A percentile compares a stretch with the other conserved stretches of the same genome.
Evolutionary conservation across 2,113 vertebrate genomes (phyloP).

Genomic region (Neoarius graeffei): DNA sequence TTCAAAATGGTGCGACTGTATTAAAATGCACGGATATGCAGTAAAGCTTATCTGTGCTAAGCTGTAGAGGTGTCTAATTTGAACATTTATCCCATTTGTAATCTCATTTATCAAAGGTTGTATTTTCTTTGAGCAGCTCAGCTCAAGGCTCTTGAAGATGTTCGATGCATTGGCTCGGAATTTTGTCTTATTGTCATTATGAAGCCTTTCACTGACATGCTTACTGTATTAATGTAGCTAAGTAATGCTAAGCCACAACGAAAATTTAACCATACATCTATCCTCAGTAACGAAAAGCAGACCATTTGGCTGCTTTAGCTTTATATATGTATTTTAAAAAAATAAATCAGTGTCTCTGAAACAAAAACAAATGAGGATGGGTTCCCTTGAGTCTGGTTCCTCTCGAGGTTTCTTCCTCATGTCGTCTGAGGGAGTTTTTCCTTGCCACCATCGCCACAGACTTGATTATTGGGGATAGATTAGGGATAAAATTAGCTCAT

Average conservation of each 20-base stretch:
- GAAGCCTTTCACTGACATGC: background rate
- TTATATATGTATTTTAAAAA: background rate
- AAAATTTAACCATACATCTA: background rate
- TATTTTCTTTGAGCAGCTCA: conserved; percentile 44
- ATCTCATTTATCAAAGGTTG: background rate
- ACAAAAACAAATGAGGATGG: no score
- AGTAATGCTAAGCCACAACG: background rate
- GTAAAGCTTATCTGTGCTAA: background rate
- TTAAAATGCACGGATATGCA: background rate
- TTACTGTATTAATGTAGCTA: background rate
- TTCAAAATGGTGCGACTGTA: background rate
- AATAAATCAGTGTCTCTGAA: background rate
- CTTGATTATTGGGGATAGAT: no score
- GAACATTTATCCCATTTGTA: background rate
- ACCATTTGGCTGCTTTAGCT: background rate
- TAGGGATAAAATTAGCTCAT: no score
- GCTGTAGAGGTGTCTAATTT: background rate
- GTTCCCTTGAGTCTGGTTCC: no score
- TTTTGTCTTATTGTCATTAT: conserved; percentile 4
- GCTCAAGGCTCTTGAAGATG: conserved; percentile 37
- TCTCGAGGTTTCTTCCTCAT: no score
- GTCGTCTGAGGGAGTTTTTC: no score
- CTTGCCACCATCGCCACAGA: no score
- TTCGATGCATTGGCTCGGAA: conserved; percentile 28
- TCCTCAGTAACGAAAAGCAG: background rate